Evolutionary conservation across 2,888 invertebrate species (phyloP), one percentile per base, ranked within the genome.

Genomic region (Drosophila monieri): DNA sequence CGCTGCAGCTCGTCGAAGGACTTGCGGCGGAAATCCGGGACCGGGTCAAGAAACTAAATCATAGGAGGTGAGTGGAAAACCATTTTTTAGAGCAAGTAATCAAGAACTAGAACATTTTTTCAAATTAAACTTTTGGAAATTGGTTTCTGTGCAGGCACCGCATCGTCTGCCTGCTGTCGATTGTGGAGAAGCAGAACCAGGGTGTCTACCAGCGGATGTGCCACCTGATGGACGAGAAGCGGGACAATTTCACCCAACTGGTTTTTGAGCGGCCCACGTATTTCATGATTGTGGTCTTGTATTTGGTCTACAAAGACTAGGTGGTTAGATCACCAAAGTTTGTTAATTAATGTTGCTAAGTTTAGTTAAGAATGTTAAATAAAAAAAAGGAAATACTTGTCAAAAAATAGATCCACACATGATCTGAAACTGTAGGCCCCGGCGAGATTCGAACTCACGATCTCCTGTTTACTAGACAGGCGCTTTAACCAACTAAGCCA

Each of bases 401-500:
- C 35, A 2, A 27, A 55, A 49, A 30, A 12, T n/a, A n/a, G 12
- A 30, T 21, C 8, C 8, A 0, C 1, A 5, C 1, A 0, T 1
- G 2, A n/a, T 66, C 43, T 53, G 32, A 2, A 0, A 14, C 41
- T 35, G 5, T 2, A 84, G 90, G 90, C 90, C 89, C 90, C 90
- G 90, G 81, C 89, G 90, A 90, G 90, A 90, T 90, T 90, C 90
- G 90, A 90, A 90, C 90, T 90, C 90, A 86, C 81, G 90, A 90
- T 90, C 90, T 90, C 90, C 90, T 90, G 90, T 90, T 90, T 90
- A 90, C 90, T 90, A 90, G 90, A 90, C 90, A 90, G 90, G 90
- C 90, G 90, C 90, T 90, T 90, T 90, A 90, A 89, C 90, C 90
- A 90, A 90, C 90, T 90, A 90, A 89, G 90, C 90, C 90, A 90